Conservation (phyloP, 2,888 invertebrate genomes). For the Achlya flavicornis region DNA sequence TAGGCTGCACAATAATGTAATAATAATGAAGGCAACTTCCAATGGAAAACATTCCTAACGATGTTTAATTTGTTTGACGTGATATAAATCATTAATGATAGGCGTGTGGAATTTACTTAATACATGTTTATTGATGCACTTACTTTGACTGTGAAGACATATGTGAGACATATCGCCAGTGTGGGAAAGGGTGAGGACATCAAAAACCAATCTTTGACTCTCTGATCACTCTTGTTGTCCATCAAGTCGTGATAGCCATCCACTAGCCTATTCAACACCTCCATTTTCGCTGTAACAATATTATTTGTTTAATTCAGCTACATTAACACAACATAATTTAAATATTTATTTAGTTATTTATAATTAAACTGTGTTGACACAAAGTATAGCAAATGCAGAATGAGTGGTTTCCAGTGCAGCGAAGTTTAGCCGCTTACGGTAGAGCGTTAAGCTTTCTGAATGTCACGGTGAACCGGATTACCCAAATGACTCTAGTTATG, state of each 20-base stretch:
- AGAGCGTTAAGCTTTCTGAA: conserved; percentile 50
- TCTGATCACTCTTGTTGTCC: conserved; percentile 93
- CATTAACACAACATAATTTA: too few relatives aligned
- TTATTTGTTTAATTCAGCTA: conserved; percentile 15
- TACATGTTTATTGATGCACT: conserved; percentile 35
- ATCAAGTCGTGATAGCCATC: conserved; percentile 90
- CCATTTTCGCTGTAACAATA: conserved; percentile 84
- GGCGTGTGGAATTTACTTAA: conserved; percentile 26
- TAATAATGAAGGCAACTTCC: conserved; percentile 36
- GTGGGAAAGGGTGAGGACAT: conserved; percentile 93
- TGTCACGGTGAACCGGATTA: conserved; percentile 67
- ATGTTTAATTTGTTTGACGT: conserved; percentile 38
- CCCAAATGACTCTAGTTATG: conserved; percentile 27
- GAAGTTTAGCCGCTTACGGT: conserved; percentile 34
- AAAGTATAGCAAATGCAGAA: conserved; percentile 36
- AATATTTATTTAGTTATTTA: too few relatives aligned
- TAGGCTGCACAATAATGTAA: conserved; percentile 17
- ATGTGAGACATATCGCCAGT: conserved; percentile 88
- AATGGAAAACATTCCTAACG: conserved; percentile 46
- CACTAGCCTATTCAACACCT: conserved; percentile 82
- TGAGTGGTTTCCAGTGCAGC: conserved; percentile 38
- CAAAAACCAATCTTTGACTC: conserved; percentile 91
- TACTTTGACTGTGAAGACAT: conserved; percentile 90
- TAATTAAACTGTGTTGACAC: conserved; percentile 29
- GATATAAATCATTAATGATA: conserved; percentile 34